These are phyloP conservation scores for Plecturocebus donacophilus DNA, from an alignment of 2,113 vertebrate species.

Conservation along the genomic window DNA sequence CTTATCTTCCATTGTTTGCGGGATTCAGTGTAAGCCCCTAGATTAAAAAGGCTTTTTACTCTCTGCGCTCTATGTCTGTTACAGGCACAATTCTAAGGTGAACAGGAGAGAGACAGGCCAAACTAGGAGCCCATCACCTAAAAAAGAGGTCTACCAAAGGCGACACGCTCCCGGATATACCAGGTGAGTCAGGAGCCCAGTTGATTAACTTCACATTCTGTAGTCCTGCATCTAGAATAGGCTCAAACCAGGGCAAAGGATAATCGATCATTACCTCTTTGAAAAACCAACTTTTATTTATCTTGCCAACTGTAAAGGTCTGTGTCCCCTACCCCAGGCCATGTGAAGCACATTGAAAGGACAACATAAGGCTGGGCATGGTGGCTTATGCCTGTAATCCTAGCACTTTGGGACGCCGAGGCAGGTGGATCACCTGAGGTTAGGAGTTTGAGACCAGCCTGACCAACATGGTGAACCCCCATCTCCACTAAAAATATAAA, in stretches of 20 bases:
- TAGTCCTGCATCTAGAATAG: neutral
- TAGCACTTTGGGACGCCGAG: too few relatives aligned
- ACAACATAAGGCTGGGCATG: too few relatives aligned
- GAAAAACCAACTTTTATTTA: neutral
- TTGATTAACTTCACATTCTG: neutral
- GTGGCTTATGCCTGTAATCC: too few relatives aligned
- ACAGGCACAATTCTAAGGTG: slow-evolving; percentile 76
- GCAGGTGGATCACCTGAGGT: too few relatives aligned
- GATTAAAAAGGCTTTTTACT: neutral
- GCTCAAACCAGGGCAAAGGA: neutral
- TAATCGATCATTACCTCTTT: neutral
- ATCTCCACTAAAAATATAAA: too few relatives aligned
- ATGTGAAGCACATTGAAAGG: neutral
- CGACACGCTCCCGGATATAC: slow-evolving; percentile 84
- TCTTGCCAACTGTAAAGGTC: neutral
- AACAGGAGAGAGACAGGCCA: slow-evolving; percentile 80
- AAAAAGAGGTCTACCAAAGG: slow-evolving; percentile 82
- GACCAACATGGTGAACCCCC: too few relatives aligned
- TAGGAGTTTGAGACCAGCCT: too few relatives aligned
- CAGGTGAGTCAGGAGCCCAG: slow-evolving; percentile 83
- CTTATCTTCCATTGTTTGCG: neutral
- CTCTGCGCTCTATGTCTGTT: slow-evolving; percentile 17
- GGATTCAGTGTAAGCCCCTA: neutral
- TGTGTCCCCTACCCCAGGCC: neutral
- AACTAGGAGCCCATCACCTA: slow-evolving; percentile 84